Base-by-base conservation (phyloP, 2,888 invertebrate species). In the Zhengitettix transpicula region DNA sequence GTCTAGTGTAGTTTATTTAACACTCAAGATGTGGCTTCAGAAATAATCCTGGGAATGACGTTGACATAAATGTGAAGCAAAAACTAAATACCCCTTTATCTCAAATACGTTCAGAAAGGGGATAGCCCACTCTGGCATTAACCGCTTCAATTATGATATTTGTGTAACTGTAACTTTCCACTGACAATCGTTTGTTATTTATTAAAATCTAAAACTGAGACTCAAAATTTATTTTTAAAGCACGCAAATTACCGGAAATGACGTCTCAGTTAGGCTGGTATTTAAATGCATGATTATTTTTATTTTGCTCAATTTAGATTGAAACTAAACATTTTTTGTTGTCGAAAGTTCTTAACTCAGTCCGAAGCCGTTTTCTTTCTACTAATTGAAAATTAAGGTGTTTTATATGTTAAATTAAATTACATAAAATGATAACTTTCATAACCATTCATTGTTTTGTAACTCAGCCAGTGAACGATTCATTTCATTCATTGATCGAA, bases 171-270 rank as follows among this genome's bases (percentile, higher is more conserved):
- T 42, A 42, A 42, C 44, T 42, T 42, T 42, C 12, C 44, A 42
- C 44, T 42, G 12, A 42, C 10, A 42, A 42, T 42, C 12, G 44
- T 42, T 42, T 12, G 44, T 42, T 42, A 11, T 10, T 12, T 11
- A 42, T 42, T 12, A 42, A 42, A 42, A 42, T 42, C 44, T 11
- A 67, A 61, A 65, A 64, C 62, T 62, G 63, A 64, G 63, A 61
- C 62, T 64, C 64, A 65, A 66, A 66, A 66, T 67, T 65, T 64
- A 61, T 64, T 52, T 64, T 66, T 62, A 65, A 65, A 62, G 62
- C 65, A 63, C 61, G 57, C 63, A 65, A 64, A 65, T 64, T 64
- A 65, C 57, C 40, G 66, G 64, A 66, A 66, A 67, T 57, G 59
- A 60, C 63, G 64, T 65, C 64, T 66, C 65, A 63, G 66, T 67